Evolutionary conservation across 2,113 vertebrate genomes (phyloP).

Genomic region (Ochotona princeps): DNA sequence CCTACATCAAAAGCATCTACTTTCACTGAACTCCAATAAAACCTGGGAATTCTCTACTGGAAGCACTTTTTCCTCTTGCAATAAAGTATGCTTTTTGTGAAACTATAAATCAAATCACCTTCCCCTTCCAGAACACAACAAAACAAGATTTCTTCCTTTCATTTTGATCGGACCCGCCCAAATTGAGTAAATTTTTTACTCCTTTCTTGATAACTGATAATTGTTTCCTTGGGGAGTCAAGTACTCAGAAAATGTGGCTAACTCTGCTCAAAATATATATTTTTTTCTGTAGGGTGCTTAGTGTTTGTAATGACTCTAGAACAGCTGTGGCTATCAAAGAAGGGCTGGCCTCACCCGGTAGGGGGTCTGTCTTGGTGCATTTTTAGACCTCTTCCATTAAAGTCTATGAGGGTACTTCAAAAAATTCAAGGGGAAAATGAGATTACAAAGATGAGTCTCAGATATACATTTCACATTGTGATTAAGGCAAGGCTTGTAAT

Average conservation of each 20-base stretch:
- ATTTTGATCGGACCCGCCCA: background rate
- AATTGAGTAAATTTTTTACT: background rate
- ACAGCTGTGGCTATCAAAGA: too few relatives aligned
- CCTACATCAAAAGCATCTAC: slow-evolving; percentile 62
- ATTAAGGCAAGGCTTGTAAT: too few relatives aligned
- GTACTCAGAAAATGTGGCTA: background rate
- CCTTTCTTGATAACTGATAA: background rate
- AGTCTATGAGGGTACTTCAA: too few relatives aligned
- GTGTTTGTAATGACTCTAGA: background rate
- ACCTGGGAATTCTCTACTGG: slow-evolving; percentile 43
- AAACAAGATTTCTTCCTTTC: background rate
- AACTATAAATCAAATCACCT: slow-evolving; percentile 25
- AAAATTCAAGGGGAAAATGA: too few relatives aligned
- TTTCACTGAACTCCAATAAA: slow-evolving; percentile 65
- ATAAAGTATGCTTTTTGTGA: slow-evolving; percentile 26
- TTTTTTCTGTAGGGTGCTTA: background rate
- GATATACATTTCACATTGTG: too few relatives aligned
- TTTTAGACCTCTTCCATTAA: background rate
- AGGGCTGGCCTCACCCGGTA: too few relatives aligned
- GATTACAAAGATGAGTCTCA: too few relatives aligned
- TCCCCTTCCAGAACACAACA: background rate
- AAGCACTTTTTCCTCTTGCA: slow-evolving; percentile 7
- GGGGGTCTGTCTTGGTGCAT: background rate
- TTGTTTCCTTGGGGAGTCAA: background rate
- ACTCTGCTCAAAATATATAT: background rate